Conservation (phyloP, 2,113 vertebrate species). For the Erythrolamprus reginae region DNA sequence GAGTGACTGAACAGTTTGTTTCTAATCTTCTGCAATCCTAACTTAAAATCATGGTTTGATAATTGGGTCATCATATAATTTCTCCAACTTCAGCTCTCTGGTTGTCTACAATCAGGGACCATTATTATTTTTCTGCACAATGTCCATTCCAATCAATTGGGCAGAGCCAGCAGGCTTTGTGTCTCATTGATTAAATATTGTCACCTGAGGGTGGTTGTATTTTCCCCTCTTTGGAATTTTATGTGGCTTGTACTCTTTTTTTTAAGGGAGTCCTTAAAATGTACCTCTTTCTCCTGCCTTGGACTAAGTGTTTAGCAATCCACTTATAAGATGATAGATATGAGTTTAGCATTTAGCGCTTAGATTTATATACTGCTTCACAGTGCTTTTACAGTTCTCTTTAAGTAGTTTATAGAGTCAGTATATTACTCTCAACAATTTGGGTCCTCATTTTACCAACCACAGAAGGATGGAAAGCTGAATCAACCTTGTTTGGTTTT, state of each 20-base stretch:
- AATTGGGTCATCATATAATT: not conserved
- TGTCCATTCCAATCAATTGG: not conserved
- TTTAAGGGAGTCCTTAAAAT: not conserved
- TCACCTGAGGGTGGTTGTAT: not conserved
- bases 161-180: not conserved
- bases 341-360: not conserved
- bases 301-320: not conserved
- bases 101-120: not conserved
- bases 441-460: too few relatives aligned
- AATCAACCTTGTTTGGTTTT: too few relatives aligned
- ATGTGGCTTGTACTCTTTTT: not conserved
- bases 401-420: too few relatives aligned
- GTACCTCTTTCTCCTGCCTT: not conserved
- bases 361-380: too few relatives aligned
- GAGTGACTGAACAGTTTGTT: not conserved
- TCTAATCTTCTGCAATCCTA: not conserved
- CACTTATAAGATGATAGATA: not conserved
- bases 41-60: not conserved
- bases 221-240: not conserved
- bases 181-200: not conserved
- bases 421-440: too few relatives aligned
- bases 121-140: not conserved
- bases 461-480: too few relatives aligned
- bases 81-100: not conserved
- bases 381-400: too few relatives aligned